Base-by-base conservation (phyloP, 2,113 vertebrate species). In the Psammodynastes pulverulentus region DNA sequence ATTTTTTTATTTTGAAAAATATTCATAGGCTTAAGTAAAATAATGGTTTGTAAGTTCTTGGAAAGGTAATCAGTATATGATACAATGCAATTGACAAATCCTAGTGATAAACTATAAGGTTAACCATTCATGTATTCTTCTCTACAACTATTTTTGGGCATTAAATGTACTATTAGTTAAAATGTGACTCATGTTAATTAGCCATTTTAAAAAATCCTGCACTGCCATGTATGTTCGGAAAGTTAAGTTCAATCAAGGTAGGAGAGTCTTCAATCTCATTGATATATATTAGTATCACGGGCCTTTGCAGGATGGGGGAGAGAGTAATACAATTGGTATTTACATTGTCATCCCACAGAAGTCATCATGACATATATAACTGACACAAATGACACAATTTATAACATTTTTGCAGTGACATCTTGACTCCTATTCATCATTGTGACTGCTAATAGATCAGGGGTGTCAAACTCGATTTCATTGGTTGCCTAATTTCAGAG, bases 21-120 rank as follows among this genome's bases (percentile, higher is more conserved):
- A 4, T 46, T n/a, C 10, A 19, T 84, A 23, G 43, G 24, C 13
- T 45, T 43, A 90, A 7, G 93, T 95, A 93, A 94, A 94, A 84
- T 49, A 56, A 15, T 24, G 21, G 92, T 95, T 62, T 0, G 0
- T 0, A 86, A 48, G 6, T 34, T 89, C 24, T 43, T 62, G 45
- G 8, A 52, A 86, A 26, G 62, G 39, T 39, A 23, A 23, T 89
- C 67, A 39, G 39, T 46, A 48, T 23, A 39, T 84, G 62, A 21
- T 29, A 92, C 8, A 9, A 17, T 85, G 45, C 23, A 56, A n/a
- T 45, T 24, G 48, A 46, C 15, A 43, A 84, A 29, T 13, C 24
- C 13, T 52, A 9, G 9, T 84, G 29, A 21, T 90, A 67, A 15
- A 52, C 5, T 79, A 4, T 58, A 4, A 62, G 5, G 51, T 23